Base-by-base conservation (phyloP, 2,888 invertebrate genomes). In the Dynastes grantii region DNA sequence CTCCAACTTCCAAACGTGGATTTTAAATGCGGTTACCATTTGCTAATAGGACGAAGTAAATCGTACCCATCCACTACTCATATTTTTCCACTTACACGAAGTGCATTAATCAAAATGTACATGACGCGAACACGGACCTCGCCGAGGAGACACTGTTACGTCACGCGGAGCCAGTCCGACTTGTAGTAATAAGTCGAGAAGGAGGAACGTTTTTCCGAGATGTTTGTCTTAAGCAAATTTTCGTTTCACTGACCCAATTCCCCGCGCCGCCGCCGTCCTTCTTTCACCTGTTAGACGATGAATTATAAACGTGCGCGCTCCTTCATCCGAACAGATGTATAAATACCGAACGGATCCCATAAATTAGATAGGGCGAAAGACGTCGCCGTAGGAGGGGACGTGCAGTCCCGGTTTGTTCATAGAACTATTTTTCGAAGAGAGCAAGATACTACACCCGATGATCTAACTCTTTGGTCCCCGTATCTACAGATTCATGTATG, bases 311-410 rank as follows among this genome's bases (percentile, higher is more conserved):
- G 83, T 80, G 83, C 81, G 84, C 81, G 84, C 81, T 80, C 82
- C 82, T 81, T 80, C 82, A 81, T 45, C 73, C 16, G 84, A 85
- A 84, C 86, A 87, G 84, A 86, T 86, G 87, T 87, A 87, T 87
- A 87, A 87, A 87, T 87, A 86, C 84, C 83, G 84, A 85, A 85
- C 85, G 85, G 83, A 84, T 83, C 81, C 85, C 81, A 87, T 88
- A 87, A 87, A 88, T 88, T 86, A 86, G 76, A 77, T 49, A 70
- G 49, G 68, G 78, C 55, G 76, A 76, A 76, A 78, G 78, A 78
- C 78, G 65, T 78, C 75, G 67, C 76, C 53, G 78, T 73, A 76
- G 55, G 78, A 78, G 76, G 55, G 76, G 67, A 78, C 75, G 55
- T 63, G 6, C 37, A 40, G 49, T 3, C 51, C 51, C 45, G 16